These are phyloP conservation scores for Onychorhynchus coronatus DNA, from an alignment of 2,113 vertebrate species.

Conservation along the genomic window DNA sequence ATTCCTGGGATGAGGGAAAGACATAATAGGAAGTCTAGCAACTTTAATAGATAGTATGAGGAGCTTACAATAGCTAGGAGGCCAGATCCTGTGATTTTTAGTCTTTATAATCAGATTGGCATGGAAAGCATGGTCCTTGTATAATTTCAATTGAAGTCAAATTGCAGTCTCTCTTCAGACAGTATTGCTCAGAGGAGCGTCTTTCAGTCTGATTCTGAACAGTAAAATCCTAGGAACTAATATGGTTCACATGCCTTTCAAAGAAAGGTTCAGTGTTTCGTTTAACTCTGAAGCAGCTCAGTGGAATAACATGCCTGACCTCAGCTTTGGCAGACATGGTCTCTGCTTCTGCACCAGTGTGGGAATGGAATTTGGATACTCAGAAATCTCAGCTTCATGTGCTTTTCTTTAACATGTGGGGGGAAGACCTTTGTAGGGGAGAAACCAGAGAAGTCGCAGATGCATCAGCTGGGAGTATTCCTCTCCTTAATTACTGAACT, in stretches of 20 bases:
- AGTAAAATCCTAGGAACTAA: not conserved
- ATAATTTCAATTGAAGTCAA: not conserved
- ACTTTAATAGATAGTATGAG: not conserved
- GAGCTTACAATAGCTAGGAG: not conserved
- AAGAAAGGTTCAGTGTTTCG: not conserved
- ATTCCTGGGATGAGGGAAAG: not conserved
- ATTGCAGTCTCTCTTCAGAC: not conserved
- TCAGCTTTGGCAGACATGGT: slow-evolving; percentile 39
- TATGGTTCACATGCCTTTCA: not conserved
- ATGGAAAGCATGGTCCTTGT: not conserved
- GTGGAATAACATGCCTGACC: slow-evolving; percentile 43
- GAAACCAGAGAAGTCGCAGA: not conserved
- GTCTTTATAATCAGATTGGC: not conserved
- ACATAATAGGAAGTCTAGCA: not conserved
- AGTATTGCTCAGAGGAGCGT: not conserved
- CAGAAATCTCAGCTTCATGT: not conserved
- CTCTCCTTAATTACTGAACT: not conserved
- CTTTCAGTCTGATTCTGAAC: not conserved
- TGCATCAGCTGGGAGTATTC: not conserved
- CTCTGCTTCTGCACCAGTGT: slow-evolving; percentile 18
- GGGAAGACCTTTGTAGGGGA: not conserved
- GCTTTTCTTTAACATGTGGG: not conserved
- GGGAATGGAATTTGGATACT: slow-evolving; percentile 50
- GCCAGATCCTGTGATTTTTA: not conserved
- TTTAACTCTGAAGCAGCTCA: not conserved